Conservation (phyloP, 2,888 invertebrate genomes). For the Eupithecia exiguata region DNA sequence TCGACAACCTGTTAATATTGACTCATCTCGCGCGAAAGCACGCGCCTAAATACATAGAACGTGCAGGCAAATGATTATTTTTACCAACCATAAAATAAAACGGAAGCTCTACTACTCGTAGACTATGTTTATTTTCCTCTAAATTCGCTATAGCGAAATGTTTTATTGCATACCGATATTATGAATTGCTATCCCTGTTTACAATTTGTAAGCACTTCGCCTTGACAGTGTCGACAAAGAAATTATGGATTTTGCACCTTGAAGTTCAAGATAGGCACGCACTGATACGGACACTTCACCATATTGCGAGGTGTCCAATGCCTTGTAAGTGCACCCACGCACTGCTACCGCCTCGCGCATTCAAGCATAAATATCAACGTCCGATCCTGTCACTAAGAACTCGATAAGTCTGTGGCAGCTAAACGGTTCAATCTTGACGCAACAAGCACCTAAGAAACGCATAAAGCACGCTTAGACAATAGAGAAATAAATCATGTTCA, state of each 20-base stretch:
- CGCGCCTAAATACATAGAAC: conserved; percentile 65
- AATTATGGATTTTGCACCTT: conserved; percentile 37
- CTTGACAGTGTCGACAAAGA: conserved; percentile 11
- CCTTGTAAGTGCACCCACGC: conserved; percentile 59
- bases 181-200: neutral
- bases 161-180: neutral
- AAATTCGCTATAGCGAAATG: neutral
- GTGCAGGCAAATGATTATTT: conserved; percentile 49
- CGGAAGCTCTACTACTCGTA: neutral
- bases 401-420: conserved; percentile 62
- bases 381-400: conserved; percentile 58
- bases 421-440: conserved; percentile 53
- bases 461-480: conserved; percentile 72
- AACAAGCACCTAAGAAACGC: conserved; percentile 43
- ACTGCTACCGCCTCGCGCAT: conserved; percentile 53
- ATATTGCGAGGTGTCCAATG: conserved; percentile 47
- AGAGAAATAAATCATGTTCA: conserved; percentile 73
- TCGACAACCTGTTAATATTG: conserved; percentile 78
- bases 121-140: neutral
- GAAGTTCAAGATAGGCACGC: conserved; percentile 50
- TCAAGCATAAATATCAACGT: conserved; percentile 61
- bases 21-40: conserved; percentile 69
- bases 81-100: conserved; percentile 7
- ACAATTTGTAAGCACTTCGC: conserved; percentile 3
- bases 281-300: conserved; percentile 50